Conservation (phyloP, 2,888 invertebrate species). For the Noctua comes region DNA sequence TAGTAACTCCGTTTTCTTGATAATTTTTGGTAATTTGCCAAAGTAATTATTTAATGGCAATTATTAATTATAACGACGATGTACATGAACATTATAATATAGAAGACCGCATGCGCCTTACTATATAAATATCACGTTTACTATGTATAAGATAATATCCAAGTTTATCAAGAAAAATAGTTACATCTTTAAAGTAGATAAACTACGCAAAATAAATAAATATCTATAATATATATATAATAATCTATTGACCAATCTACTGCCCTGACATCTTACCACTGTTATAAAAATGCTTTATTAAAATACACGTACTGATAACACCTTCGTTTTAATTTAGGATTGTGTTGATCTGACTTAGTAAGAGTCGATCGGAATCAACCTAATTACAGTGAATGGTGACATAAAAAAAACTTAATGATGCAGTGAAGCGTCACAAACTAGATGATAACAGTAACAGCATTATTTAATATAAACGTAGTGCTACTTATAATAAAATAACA, state of each 20-base stretch:
- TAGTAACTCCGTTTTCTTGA: slow-evolving; percentile 52
- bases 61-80: slow-evolving; percentile 35
- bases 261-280: slow-evolving; percentile 63
- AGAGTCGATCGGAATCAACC: slow-evolving; percentile 8
- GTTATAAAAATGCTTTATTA: slow-evolving; percentile 37
- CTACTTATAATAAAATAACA: slow-evolving; percentile 61
- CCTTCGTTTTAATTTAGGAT: slow-evolving; percentile 9
- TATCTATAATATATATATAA: slow-evolving; percentile 53
- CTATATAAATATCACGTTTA: slow-evolving; percentile 24
- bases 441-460: slow-evolving; percentile 26
- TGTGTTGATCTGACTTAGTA: neutral
- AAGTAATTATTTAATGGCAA: slow-evolving; percentile 50
- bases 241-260: slow-evolving; percentile 59
- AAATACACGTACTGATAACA: slow-evolving; percentile 29
- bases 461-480: slow-evolving; percentile 33
- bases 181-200: slow-evolving; percentile 57
- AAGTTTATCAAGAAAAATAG: slow-evolving; percentile 62
- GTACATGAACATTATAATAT: slow-evolving; percentile 35
- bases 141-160: slow-evolving; percentile 38
- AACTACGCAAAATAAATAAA: slow-evolving; percentile 59
- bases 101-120: slow-evolving; percentile 32
- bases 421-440: slow-evolving; percentile 25
- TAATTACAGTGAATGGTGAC: slow-evolving; percentile 17
- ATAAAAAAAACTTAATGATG: slow-evolving; percentile 19
- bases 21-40: slow-evolving; percentile 56